Percentiles rank a stretch among this genome's conserved stretches.
Conservation (phyloP, 2,113 vertebrate species). For the Chaetura pelagica region DNA sequence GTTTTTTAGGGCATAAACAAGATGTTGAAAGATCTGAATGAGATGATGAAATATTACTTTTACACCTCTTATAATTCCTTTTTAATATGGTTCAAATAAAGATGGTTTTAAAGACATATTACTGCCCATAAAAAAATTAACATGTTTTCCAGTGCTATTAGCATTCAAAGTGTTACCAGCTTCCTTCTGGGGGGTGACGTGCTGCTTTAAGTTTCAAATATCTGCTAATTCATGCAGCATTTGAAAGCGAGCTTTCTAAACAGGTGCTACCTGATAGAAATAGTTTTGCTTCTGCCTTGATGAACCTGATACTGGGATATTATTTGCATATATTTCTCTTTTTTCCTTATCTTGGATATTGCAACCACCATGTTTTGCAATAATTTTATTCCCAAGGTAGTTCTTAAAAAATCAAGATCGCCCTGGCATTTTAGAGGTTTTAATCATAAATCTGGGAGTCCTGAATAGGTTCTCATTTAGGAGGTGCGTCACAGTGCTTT, state of each 20-base stretch:
- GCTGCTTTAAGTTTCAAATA: conserved; percentile 20
- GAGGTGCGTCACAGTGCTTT: not conserved
- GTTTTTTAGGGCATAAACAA: not conserved
- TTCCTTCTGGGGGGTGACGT: conserved; percentile 8
- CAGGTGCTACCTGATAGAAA: not conserved
- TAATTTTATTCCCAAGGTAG: not conserved
- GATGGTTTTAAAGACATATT: not conserved
- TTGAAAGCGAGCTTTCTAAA: not conserved
- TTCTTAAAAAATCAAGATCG: not conserved
- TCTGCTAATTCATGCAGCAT: not conserved
- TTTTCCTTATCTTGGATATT: not conserved
- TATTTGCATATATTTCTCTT: not conserved
- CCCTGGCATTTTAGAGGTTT: not conserved
- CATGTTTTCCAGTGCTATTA: conserved; percentile 10
- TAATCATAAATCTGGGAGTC: not conserved
- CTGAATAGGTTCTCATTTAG: conserved; percentile 12
- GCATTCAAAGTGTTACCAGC: conserved; percentile 16
- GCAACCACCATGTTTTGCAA: not conserved
- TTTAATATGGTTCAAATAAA: not conserved
- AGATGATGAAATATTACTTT: not conserved
- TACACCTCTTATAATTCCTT: not conserved
- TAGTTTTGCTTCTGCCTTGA: not conserved
- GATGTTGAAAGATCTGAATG: not conserved
- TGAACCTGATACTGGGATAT: not conserved
- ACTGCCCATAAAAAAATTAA: not conserved